A percentile compares a stretch with the other conserved stretches of the same genome.
Conservation (phyloP, 2,797 vertebrate species). For the Micrastur ruficollis region DNA sequence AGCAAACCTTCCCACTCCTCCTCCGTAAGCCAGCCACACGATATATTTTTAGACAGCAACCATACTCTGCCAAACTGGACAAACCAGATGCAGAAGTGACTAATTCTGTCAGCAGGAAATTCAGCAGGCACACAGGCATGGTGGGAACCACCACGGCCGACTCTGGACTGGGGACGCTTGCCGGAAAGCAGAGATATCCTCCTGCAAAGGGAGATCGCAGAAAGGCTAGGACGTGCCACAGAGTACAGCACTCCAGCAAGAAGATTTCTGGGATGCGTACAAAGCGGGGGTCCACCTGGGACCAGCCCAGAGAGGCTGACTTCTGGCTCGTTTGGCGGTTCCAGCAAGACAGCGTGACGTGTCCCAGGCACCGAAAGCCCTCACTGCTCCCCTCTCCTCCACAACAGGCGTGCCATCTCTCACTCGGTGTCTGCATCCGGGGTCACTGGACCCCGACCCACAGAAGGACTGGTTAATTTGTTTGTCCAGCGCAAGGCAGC, state of each 20-base stretch:
- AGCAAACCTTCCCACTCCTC: background rate
- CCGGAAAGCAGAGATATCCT: background rate
- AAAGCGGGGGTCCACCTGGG: background rate
- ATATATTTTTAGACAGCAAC: slow-evolving; percentile 30
- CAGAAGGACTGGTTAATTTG: background rate
- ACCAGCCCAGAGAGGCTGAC: background rate
- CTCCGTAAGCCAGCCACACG: rapidly evolving
- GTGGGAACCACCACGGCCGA: background rate
- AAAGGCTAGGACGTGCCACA: background rate
- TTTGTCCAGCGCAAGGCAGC: background rate
- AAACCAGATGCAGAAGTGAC: slow-evolving; percentile 48
- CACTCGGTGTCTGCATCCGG: background rate
- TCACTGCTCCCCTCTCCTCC: background rate
- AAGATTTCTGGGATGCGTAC: background rate
- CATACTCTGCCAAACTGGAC: background rate
- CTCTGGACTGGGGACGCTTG: background rate
- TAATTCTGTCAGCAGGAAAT: slow-evolving; percentile 17
- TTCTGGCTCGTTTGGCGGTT: background rate
- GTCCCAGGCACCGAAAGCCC: background rate
- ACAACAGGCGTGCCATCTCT: background rate
- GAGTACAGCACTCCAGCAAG: background rate
- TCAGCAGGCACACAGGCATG: background rate
- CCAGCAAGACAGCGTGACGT: background rate
- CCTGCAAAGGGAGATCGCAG: background rate
- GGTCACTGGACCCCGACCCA: background rate